Conservation (phyloP, 2,888 invertebrate species). For the Acleris emargana region DNA sequence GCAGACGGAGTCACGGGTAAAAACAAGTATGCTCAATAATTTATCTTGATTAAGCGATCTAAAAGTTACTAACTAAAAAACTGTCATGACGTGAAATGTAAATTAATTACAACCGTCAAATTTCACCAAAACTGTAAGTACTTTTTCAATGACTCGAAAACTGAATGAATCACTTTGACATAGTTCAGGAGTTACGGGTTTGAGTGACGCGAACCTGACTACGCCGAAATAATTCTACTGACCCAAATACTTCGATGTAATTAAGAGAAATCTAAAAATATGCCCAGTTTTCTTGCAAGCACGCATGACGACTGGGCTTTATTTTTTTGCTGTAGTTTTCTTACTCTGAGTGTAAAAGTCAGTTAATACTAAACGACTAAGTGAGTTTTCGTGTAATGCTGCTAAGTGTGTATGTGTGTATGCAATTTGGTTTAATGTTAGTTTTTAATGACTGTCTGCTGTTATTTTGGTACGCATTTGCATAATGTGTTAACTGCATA, state of each 20-base stretch:
- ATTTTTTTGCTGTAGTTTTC: neutral
- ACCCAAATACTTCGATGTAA: slow-evolving; percentile 46
- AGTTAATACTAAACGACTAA: slow-evolving; percentile 41
- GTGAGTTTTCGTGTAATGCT: slow-evolving; percentile 53
- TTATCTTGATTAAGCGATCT: too few species aligned
- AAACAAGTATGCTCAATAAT: too few species aligned
- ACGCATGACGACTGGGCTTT: too few species aligned
- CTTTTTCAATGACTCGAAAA: slow-evolving; percentile 21
- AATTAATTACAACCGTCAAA: neutral
- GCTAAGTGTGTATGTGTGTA: slow-evolving; percentile 33
- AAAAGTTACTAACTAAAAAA: neutral
- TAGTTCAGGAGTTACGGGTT: slow-evolving; percentile 34
- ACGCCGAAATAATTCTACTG: slow-evolving; percentile 42
- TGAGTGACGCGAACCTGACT: slow-evolving; percentile 44
- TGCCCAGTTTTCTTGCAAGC: neutral
- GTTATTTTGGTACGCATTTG: slow-evolving; percentile 19
- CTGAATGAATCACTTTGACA: slow-evolving; percentile 21
- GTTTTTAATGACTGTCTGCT: slow-evolving; percentile 22
- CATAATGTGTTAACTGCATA: neutral
- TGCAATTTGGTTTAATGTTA: slow-evolving; percentile 33
- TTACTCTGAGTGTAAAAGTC: slow-evolving; percentile 13
- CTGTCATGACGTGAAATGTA: neutral
- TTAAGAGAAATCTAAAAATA: slow-evolving; percentile 41
- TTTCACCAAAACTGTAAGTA: neutral
- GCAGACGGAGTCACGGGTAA: too few species aligned